Conservation (phyloP, 2,888 invertebrate species). For the Parochlus steinenii region DNA sequence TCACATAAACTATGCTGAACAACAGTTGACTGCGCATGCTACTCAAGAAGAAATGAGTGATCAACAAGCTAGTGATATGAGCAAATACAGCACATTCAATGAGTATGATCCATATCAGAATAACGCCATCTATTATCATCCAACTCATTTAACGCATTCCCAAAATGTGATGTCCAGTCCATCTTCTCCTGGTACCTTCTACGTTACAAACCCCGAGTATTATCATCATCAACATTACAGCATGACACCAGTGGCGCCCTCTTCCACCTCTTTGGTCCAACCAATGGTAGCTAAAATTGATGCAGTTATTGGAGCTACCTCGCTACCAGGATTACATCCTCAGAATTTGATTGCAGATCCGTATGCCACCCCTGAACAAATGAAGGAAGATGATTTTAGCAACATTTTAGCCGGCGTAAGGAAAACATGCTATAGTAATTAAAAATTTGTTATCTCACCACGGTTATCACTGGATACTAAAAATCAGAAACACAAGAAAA, state of each 20-base stretch:
- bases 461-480: no score
- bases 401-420: conserved; percentile 76
- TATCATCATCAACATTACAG: conserved; percentile 11
- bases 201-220: conserved; percentile 12
- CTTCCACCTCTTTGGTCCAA: conserved; percentile 15
- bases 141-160: conserved; percentile 11
- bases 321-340: conserved; percentile 19
- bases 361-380: conserved; percentile 32
- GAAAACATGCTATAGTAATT: conserved; percentile 73
- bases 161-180: conserved; percentile 32
- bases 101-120: conserved; percentile 26
- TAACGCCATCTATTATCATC: conserved; percentile 12
- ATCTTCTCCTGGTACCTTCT: conserved; percentile 22
- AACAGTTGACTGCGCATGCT: conserved; percentile 23
- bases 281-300: conserved; percentile 19
- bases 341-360: conserved; percentile 22
- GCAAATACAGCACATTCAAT: conserved; percentile 27
- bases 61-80: conserved; percentile 9
- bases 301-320: conserved; percentile 20
- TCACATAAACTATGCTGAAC: conserved; percentile 26
- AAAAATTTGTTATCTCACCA: no score
- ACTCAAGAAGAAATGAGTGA: conserved; percentile 27
- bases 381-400: conserved; percentile 74
- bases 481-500: no score
- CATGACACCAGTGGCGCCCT: conserved; percentile 14